These are phyloP conservation scores for Lissocephala sabroskyi DNA, from an alignment of 2,888 invertebrate species.

Conservation along the genomic window DNA sequence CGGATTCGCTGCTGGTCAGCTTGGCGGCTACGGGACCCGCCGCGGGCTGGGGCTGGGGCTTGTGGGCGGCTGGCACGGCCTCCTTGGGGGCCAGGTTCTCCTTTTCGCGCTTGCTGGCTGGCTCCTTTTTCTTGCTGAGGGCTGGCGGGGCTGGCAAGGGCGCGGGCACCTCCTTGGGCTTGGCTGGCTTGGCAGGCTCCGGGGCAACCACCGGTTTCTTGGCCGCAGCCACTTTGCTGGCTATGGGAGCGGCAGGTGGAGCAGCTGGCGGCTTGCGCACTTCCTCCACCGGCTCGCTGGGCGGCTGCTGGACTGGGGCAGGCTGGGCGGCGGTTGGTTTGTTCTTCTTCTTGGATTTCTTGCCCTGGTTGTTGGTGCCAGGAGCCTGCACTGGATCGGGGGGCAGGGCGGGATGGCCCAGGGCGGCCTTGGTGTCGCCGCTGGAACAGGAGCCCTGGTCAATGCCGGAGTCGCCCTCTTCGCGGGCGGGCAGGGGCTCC, in stretches of 20 bases:
- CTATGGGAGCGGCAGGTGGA: constrained; percentile 9
- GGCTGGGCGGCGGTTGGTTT: constrained; percentile 15
- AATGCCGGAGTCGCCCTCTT: constrained; percentile 92
- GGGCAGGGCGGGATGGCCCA: constrained; percentile 64
- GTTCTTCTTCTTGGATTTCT: constrained; percentile 50
- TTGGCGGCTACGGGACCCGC: constrained; percentile 14
- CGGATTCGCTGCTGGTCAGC: constrained; percentile 34
- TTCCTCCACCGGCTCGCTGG: constrained; percentile 18
- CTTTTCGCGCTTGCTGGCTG: constrained; percentile 68
- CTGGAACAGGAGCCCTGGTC: constrained; percentile 93
- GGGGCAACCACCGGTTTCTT: constrained; percentile 1
- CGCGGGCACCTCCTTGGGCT: constrained; percentile 20
- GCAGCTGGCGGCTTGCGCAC: constrained; percentile 22
- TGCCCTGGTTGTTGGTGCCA: constrained; percentile 45
- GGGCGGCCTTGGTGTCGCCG: constrained; percentile 83
- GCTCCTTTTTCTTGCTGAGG: constrained; percentile 41
- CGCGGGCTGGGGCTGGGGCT: constrained; percentile 19
- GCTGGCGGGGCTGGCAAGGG: constrained; percentile 21
- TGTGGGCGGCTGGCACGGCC: constrained; percentile 22
- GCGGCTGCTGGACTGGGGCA: neutral
- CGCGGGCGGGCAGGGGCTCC: constrained; percentile 74
- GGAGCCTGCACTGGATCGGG: no score
- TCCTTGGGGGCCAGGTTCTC: constrained; percentile 71
- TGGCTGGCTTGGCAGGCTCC: constrained; percentile 20
- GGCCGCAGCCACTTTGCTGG: constrained; percentile 14